These are phyloP conservation scores for Cistogaster globosa DNA, from an alignment of 2,888 invertebrate species.

Conservation along the genomic window DNA sequence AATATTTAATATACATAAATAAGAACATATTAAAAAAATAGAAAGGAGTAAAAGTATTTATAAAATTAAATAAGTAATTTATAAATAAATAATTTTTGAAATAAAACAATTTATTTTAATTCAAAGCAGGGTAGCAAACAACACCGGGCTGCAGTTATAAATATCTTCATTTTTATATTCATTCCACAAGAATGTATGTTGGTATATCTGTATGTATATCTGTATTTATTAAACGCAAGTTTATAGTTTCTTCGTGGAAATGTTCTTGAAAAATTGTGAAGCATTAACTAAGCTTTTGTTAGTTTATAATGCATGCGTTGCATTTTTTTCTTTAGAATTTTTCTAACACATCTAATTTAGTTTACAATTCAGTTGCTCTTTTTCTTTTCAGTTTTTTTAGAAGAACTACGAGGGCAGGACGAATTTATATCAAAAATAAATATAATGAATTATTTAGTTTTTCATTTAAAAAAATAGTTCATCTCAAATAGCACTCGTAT, in stretches of 20 bases:
- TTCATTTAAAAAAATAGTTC: neutral
- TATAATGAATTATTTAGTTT: no score
- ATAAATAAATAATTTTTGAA: no score
- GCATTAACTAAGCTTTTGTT: conserved; percentile 66
- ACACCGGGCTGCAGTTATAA: no score
- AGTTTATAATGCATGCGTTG: conserved; percentile 67
- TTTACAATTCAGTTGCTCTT: conserved; percentile 59
- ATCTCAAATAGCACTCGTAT: neutral
- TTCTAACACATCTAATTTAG: conserved; percentile 64
- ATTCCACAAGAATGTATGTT: no score
- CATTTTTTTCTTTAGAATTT: conserved; percentile 54
- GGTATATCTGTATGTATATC: neutral
- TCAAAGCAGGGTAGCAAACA: no score
- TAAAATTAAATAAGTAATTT: no score
- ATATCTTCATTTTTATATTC: no score
- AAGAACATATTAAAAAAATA: no score
- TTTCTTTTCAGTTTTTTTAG: neutral
- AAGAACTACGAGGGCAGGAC: neutral
- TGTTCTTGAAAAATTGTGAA: conserved; percentile 60
- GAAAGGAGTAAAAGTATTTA: no score
- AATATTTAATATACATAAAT: no score
- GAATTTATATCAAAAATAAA: neutral
- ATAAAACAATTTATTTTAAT: no score
- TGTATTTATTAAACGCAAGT: neutral
- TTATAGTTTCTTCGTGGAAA: conserved; percentile 33